Conservation (phyloP, 2,113 vertebrate genomes). For the Ctenomys sociabilis region DNA sequence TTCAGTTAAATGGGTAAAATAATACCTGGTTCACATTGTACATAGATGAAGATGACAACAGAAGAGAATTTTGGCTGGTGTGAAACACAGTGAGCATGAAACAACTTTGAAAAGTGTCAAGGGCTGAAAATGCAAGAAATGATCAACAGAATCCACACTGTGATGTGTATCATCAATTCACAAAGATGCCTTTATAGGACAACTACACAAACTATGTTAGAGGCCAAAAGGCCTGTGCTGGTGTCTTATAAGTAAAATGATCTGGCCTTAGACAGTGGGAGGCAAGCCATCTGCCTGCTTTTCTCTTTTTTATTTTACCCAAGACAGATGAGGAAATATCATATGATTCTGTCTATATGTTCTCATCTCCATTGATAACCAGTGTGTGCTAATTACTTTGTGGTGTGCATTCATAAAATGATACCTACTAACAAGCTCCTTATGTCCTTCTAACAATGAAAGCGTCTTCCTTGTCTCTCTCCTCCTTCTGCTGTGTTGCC, state of each 20-base stretch:
- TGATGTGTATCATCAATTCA: slow-evolving; percentile 2
- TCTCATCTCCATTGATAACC: slow-evolving; percentile 37
- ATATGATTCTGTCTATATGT: not conserved
- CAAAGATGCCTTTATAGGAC: slow-evolving; percentile 22
- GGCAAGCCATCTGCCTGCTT: slow-evolving; percentile 50
- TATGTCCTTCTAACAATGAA: slow-evolving; percentile 24
- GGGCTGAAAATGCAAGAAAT: slow-evolving; percentile 34
- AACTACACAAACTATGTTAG: slow-evolving; percentile 56
- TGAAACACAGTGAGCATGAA: slow-evolving; percentile 22
- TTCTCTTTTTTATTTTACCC: slow-evolving; percentile 66
- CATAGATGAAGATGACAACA: not conserved
- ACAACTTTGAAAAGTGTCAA: slow-evolving; percentile 30
- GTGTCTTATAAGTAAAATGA: slow-evolving; percentile 35
- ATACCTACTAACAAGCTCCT: slow-evolving; percentile 51
- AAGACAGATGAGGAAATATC: slow-evolving; percentile 49
- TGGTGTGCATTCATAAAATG: slow-evolving; percentile 60
- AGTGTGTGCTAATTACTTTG: slow-evolving; percentile 17
- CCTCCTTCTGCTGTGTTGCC: not conserved
- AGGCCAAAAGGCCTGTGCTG: slow-evolving; percentile 28
- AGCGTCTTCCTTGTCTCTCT: not conserved
- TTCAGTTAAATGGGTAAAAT: slow-evolving; percentile 27
- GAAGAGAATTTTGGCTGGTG: slow-evolving; percentile 21
- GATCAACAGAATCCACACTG: not conserved
- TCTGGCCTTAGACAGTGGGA: slow-evolving; percentile 51
- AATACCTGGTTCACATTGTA: not conserved